Evolutionary conservation across 1,140 invertebrate species (phyloP).

Genomic region (Megalonaias nervosa): DNA sequence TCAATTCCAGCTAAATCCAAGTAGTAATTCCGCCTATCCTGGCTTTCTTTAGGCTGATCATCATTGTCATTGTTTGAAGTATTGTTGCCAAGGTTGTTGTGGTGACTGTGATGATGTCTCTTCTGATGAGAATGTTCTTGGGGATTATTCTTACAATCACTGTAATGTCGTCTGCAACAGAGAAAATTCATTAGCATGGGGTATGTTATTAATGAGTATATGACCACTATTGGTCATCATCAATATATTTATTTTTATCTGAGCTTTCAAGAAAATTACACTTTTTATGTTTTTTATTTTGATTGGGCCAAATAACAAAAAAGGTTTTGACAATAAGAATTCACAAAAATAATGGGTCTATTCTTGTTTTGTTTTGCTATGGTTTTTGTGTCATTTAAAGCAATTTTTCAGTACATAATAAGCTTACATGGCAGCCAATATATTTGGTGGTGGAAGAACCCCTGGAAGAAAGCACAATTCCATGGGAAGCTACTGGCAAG

Average conservation of each 20-base stretch:
- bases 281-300: not conserved
- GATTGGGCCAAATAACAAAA: not conserved
- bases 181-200: constrained; percentile 10
- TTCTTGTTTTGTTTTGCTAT: too few species aligned
- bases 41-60: constrained; percentile 59
- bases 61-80: constrained; percentile 29
- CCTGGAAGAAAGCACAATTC: too few species aligned
- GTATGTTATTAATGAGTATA: not conserved
- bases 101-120: constrained; percentile 42
- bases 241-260: not conserved
- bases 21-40: constrained; percentile 71
- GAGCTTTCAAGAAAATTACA: not conserved
- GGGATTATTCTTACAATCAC: constrained; percentile 53
- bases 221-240: not conserved
- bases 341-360: too few species aligned
- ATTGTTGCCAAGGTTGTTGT: constrained; percentile 33
- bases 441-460: too few species aligned
- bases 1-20: constrained; percentile 72
- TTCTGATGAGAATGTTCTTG: constrained; percentile 54
- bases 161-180: constrained; percentile 61
- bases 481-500: too few species aligned
- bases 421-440: too few species aligned
- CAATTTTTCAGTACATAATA: too few species aligned
- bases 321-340: not conserved
- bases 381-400: too few species aligned